Evolutionary conservation across 2,888 invertebrate species (phyloP).

Genomic region (Leucoptera coffeella): DNA sequence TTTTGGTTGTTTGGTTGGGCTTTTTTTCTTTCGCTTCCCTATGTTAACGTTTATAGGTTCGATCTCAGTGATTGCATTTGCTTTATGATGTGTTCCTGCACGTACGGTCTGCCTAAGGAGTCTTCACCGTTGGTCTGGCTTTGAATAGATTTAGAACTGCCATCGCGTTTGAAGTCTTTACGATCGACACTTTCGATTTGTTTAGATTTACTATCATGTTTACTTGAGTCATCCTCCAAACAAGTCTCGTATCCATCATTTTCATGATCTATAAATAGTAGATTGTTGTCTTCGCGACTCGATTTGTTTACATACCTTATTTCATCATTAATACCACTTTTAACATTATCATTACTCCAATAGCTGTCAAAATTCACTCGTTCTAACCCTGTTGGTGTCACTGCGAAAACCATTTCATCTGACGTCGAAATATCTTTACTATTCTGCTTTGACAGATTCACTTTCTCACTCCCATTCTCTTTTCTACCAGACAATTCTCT

Average conservation of each 20-base stretch:
- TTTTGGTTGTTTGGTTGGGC: slow-evolving; percentile 15
- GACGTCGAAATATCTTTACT: slow-evolving; percentile 47
- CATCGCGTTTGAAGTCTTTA: slow-evolving; percentile 16
- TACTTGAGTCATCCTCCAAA: slow-evolving; percentile 52
- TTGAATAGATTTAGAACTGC: slow-evolving; percentile 23
- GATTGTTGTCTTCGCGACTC: slow-evolving; percentile 29
- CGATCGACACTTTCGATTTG: slow-evolving; percentile 1
- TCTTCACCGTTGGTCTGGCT: slow-evolving; percentile 20
- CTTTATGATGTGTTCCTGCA: slow-evolving; percentile 42
- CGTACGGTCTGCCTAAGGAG: slow-evolving; percentile 25
- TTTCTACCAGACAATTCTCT: slow-evolving; percentile 29
- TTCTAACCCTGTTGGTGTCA: slow-evolving; percentile 44
- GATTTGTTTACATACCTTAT: slow-evolving; percentile 27
- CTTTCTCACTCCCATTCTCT: too few relatives aligned
- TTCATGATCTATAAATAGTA: slow-evolving; percentile 44
- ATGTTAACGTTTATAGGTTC: slow-evolving; percentile 38
- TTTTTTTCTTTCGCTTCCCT: slow-evolving; percentile 17
- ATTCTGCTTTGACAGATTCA: slow-evolving; percentile 33
- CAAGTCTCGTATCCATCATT: slow-evolving; percentile 58
- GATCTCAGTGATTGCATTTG: slow-evolving; percentile 44
- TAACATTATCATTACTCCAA: slow-evolving; percentile 44
- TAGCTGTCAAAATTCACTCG: slow-evolving; percentile 46
- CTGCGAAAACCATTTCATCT: slow-evolving; percentile 49
- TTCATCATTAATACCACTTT: slow-evolving; percentile 25
- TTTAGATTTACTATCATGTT: slow-evolving; percentile 11